Evolutionary conservation across 92 coral and sea anemone species (phyloP), one percentile per base, ranked within the genome.

Genomic region (Metridium senile): DNA sequence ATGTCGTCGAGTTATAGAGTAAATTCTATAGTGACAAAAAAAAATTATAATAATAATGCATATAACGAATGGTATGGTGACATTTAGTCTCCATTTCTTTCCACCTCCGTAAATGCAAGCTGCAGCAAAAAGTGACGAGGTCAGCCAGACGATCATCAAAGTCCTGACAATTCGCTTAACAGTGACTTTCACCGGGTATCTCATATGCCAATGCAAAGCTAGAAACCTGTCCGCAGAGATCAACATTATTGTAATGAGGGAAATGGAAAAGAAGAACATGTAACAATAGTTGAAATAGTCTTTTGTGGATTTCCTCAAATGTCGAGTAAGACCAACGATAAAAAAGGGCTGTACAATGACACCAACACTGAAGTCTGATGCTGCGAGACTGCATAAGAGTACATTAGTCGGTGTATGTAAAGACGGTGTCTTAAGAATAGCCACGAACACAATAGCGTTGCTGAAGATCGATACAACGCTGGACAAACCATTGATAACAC

Each of bases 311-410:
- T 21, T 25, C 26, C 7, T 69, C 16, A n/a, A 10, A 11, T 35
- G 25, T 26, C 23, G 25, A n/a, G 19, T 31, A 29, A 47, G 0
- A 25, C 32, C 49, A 26, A 28, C 2, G 17, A 72, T 72, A n/a
- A 72, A n/a, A 43, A 72, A 56, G 16, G 76, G 76, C 22, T 72
- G 76, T 7, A 54, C 66, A 4, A 54, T 0, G 10, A 53, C 22
- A 18, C 65, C 33, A 27, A 72, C n/a, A 0, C 27, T 46, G 52
- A 72, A 72, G 30, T 56, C 76, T 9, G 66, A 27, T 17, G 35
- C 51, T 13, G 76, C 76, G n/a, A 72, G 76, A 32, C 52, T 31
- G 30, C 76, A 72, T 20, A 72, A 35, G n/a, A 53, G 76, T 13
- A 72, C 26, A 32, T 72, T 72, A 18, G 76, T 27, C 26, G 76